Evolutionary conservation across 1,140 invertebrate genomes (phyloP), one percentile per base, ranked within the genome.

Genomic region (Neodiprion lecontei): DNA sequence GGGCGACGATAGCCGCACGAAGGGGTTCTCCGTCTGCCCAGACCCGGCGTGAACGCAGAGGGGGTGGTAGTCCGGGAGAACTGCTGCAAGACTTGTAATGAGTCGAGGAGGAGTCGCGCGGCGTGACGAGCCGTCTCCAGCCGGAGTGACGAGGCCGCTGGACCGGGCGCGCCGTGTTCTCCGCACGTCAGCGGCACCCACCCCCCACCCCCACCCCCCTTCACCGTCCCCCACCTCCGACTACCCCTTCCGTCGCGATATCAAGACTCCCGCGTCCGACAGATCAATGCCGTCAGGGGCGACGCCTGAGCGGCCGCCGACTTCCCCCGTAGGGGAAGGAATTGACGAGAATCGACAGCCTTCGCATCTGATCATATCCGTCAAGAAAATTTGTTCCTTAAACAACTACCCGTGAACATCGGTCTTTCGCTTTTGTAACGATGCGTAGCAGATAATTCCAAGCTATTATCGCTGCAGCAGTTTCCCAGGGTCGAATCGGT

Each of bases 231-330:
- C 78, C 75, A 72, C 72, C 69, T 77, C 78, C 78, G 78, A 79
- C 79, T 78, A 80, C 81, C 70, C 74, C 74, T 61, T 53, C 70
- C 72, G 79, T 80, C 78, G 82, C 86, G 84, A 86, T 87, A 87
- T 87, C 85, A 86, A 87, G 85, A 85, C 86, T 83, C 77, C 81
- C 83, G 53, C 53, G 78, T 84, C 83, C 80, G 83, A 86, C 86
- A 87, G 86, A 87, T 87, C 86, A 87, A 87, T 87, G 85, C 85
- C 77, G 85, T 84, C 80, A 85, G 78, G 84, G 77, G 81, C 83
- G 83, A 84, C 83, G 84, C 84, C 84, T 84, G 80, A 78, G 81
- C 82, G 81, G 83, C 81, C 85, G 77, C 73, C 80, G 78, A 78
- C 74, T 70, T 83, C 80, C 79, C 72, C 77, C 78, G 74, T 76